Percentiles rank a stretch among this genome's conserved stretches.
Conservation (phyloP, 2,113 vertebrate genomes). For the Lasiurus cinereus region DNA sequence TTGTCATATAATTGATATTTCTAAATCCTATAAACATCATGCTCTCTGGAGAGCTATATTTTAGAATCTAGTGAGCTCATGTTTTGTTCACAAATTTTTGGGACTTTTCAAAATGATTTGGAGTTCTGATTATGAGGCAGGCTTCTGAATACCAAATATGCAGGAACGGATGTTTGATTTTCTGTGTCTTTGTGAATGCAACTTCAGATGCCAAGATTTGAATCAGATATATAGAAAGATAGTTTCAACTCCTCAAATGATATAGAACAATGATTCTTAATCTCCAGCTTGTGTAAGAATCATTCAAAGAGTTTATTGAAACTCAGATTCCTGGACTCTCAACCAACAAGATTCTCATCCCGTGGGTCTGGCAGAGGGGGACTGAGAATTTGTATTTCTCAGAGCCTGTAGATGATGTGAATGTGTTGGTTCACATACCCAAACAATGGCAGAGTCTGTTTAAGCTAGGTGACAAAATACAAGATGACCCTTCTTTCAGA, state of each 20-base stretch:
- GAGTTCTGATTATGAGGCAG: background rate
- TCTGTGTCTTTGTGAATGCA: conserved; percentile 12
- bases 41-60: conserved; percentile 72
- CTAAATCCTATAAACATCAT: conserved; percentile 64
- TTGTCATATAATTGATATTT: conserved; percentile 79
- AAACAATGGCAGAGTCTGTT: background rate
- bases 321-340: background rate
- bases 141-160: conserved; percentile 20
- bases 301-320: background rate
- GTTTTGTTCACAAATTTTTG: conserved; percentile 65
- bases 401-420: background rate
- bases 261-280: background rate
- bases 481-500: background rate
- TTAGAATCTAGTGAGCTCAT: conserved; percentile 63
- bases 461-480: background rate
- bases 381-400: background rate
- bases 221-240: background rate
- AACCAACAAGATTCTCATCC: background rate
- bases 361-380: background rate
- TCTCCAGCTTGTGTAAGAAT: background rate
- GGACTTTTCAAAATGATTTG: conserved; percentile 50
- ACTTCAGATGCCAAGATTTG: conserved; percentile 49
- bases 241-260: background rate
- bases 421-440: background rate
- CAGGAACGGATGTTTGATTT: background rate